Evolutionary conservation across 2,113 vertebrate species (phyloP).

Genomic region (Malurus melanocephalus): DNA sequence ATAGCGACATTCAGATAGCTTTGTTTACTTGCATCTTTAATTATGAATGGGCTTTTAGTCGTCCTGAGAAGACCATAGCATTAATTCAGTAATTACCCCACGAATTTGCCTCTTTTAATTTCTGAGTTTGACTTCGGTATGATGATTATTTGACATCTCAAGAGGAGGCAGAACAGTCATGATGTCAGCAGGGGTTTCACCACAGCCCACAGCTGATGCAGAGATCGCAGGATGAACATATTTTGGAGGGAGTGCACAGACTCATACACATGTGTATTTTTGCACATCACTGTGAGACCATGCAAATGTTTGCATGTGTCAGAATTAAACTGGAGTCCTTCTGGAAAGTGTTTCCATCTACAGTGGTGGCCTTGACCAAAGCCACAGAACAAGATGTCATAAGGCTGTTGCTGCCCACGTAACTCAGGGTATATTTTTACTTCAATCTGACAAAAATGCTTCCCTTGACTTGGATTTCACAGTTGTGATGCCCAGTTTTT

Average conservation of each 20-base stretch:
- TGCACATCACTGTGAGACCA: not conserved
- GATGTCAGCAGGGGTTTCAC: not conserved
- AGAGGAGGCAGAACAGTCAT: not conserved
- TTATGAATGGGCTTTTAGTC: not conserved
- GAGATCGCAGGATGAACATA: not conserved
- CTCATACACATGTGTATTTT: accelerated
- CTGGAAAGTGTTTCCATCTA: not conserved
- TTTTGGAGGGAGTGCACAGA: not conserved
- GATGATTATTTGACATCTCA: not conserved
- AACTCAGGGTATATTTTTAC: not conserved
- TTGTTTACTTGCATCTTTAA: not conserved
- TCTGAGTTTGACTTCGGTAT: not conserved
- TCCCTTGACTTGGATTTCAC: not conserved
- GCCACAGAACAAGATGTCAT: not conserved
- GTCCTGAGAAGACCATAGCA: not conserved
- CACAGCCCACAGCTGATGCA: not conserved
- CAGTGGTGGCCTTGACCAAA: not conserved
- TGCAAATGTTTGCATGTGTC: not conserved
- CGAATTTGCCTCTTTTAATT: not conserved
- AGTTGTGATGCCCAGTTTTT: not conserved
- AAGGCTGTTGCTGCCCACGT: not conserved
- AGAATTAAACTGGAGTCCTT: not conserved
- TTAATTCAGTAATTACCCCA: not conserved
- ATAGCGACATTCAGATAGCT: not conserved
- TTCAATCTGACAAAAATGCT: not conserved